Base-by-base conservation (phyloP, 2,888 invertebrate species). In the Alcis repandata region DNA sequence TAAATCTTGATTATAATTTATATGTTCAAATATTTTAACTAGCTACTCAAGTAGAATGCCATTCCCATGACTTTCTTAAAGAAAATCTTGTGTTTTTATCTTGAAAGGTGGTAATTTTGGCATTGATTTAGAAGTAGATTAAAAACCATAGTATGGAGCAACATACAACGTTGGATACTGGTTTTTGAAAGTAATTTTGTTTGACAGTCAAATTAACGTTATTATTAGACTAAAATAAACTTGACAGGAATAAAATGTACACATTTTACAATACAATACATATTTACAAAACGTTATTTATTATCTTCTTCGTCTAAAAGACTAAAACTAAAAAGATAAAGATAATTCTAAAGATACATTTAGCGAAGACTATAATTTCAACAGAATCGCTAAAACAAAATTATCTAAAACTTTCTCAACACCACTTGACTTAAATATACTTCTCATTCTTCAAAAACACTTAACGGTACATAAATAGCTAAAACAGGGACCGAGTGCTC, bases 401-500 rank as follows among this genome's bases (percentile, higher is more conserved):
- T 41, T 41, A 8, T 17, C 1, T 40, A 11, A n/a, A 40, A 41
- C 8, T 41, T 41, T 41, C 45, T 45, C 20, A 4, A 11, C 45
- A 20, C 45, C 45, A 36, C 41, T 36, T 13, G 7, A 27, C 15
- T 48, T 9, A 48, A 48, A 48, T n/a, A 11, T 8, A 27, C 15
- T n/a, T 48, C 48, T 11, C 48, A 6, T 27, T 48, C 48, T 48
- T 27, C 27, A 27, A 20, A 27, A 27, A 48, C 48, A 32, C 32
- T 43, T 41, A 59, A 51, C 45, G 53, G 53, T 45, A 46, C 43
- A 45, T 53, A 52, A 52, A 51, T 59, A 43, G 59, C 51, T 43
- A 59, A 59, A 59, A 59, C 51, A 41, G 33, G 20, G 11, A 49
- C 53, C 19, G 49, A 41, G 41, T 41, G 41, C 41, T 41, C 17